A percentile compares a stretch with the other conserved stretches of the same genome.
These are phyloP conservation scores for Trogon surrucura DNA, from an alignment of 2,113 vertebrate genomes.

Conservation along the genomic window DNA sequence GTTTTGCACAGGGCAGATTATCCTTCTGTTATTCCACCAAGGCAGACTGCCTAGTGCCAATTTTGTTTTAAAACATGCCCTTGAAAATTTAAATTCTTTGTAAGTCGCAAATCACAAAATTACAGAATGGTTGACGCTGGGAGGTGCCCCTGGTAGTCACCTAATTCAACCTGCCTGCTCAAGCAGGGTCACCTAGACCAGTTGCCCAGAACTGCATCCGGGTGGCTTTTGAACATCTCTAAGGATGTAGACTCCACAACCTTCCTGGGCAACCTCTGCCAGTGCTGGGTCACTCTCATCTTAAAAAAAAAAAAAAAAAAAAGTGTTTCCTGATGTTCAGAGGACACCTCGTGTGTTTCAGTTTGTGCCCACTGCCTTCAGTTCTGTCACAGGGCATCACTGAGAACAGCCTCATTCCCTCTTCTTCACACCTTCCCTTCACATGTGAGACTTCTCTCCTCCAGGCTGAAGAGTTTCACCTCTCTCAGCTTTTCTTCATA, in stretches of 20 bases:
- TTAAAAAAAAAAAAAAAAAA: too few species aligned
- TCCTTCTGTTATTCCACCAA: background rate
- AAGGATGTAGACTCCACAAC: background rate
- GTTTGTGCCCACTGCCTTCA: background rate
- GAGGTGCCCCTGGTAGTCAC: background rate
- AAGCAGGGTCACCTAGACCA: background rate
- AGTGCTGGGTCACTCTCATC: background rate
- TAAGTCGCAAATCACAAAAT: background rate
- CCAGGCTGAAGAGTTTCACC: background rate
- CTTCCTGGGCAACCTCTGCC: background rate
- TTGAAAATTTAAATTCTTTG: background rate
- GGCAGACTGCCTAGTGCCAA: background rate
- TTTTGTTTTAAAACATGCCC: background rate
- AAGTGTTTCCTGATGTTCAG: background rate
- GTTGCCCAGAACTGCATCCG: background rate
- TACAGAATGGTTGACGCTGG: background rate
- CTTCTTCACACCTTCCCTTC: background rate
- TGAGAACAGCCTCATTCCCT: background rate
- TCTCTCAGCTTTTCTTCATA: background rate
- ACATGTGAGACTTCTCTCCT: background rate
- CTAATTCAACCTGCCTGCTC: rapidly evolving
- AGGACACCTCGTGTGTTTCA: background rate
- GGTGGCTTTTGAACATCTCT: background rate
- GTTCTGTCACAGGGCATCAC: background rate
- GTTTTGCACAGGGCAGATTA: background rate